Conservation (phyloP, 2,888 invertebrate genomes). For the Therioaphis trifolii region DNA sequence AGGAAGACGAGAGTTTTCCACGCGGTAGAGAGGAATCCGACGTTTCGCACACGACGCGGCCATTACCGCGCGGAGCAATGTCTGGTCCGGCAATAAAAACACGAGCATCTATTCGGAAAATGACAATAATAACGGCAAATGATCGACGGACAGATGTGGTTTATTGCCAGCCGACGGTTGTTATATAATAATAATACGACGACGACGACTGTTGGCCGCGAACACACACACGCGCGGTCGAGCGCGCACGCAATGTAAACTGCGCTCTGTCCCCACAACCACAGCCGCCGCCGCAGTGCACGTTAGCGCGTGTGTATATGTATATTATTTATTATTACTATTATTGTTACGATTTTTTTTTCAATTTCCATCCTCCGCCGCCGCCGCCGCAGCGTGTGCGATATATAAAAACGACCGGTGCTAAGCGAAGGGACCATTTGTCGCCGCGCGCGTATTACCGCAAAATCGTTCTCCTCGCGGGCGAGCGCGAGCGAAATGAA, state of each 20-base stretch:
- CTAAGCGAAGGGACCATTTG: slow-evolving; percentile 52
- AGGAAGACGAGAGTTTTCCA: too few relatives aligned
- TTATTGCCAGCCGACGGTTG: not conserved
- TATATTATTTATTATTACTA: too few relatives aligned
- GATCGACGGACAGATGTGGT: slow-evolving; percentile 20
- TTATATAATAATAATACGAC: too few relatives aligned
- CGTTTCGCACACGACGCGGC: not conserved
- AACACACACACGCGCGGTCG: not conserved
- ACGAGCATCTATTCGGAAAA: slow-evolving; percentile 19
- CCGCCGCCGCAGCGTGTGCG: too few relatives aligned
- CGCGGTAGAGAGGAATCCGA: not conserved
- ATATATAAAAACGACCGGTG: not conserved
- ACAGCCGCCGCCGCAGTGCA: too few relatives aligned
- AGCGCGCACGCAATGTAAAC: too few relatives aligned
- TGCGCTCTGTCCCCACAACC: too few relatives aligned
- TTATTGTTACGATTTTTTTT: slow-evolving; percentile 8
- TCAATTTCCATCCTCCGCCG: not conserved
- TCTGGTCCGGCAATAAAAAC: slow-evolving; percentile 7
- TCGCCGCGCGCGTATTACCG: too few relatives aligned
- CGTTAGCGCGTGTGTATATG: too few relatives aligned
- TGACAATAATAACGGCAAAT: not conserved
- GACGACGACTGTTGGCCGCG: not conserved
- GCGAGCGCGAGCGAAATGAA: slow-evolving; percentile 34
- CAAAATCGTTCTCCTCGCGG: too few relatives aligned
- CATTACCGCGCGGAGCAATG: not conserved